phyloP scores from a whole-genome alignment of 2,113 vertebrate species.

The Aplodontia rufa region DNA sequence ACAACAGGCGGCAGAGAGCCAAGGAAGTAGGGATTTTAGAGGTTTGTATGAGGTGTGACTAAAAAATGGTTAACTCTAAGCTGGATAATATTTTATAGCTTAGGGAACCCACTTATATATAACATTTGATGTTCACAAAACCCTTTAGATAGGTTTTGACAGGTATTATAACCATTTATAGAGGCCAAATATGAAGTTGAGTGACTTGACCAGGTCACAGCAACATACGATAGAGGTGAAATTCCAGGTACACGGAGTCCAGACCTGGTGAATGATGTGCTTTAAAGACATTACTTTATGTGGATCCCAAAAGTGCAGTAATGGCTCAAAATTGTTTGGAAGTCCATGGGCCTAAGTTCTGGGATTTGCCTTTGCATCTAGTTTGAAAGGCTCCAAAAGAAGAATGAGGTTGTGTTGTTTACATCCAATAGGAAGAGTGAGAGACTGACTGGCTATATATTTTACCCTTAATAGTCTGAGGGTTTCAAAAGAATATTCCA shows the following conservation, averaged over 20 bases:
- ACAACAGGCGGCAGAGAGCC: background rate
- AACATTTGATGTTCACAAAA: background rate
- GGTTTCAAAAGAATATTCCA: background rate
- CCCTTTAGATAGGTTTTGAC: background rate
- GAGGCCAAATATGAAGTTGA: background rate
- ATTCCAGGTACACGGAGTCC: background rate
- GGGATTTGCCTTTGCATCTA: background rate
- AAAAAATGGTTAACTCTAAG: background rate
- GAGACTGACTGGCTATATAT: background rate
- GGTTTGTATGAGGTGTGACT: background rate
- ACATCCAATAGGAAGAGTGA: too few relatives aligned
- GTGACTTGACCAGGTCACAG: background rate
- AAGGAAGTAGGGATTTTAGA: background rate
- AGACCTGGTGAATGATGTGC: background rate
- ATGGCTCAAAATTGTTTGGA: background rate
- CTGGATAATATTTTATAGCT: background rate
- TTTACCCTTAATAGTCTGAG: background rate
- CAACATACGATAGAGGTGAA: background rate
- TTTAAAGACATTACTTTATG: background rate
- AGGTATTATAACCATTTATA: background rate
- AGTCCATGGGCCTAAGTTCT: background rate
- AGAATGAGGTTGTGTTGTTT: background rate
- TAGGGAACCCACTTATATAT: background rate
- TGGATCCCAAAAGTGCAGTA: background rate
- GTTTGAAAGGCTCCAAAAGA: background rate